Evolutionary conservation across 2,113 vertebrate genomes (phyloP), one percentile per base, ranked within the genome.

Genomic region (Epinephelus lanceolatus): DNA sequence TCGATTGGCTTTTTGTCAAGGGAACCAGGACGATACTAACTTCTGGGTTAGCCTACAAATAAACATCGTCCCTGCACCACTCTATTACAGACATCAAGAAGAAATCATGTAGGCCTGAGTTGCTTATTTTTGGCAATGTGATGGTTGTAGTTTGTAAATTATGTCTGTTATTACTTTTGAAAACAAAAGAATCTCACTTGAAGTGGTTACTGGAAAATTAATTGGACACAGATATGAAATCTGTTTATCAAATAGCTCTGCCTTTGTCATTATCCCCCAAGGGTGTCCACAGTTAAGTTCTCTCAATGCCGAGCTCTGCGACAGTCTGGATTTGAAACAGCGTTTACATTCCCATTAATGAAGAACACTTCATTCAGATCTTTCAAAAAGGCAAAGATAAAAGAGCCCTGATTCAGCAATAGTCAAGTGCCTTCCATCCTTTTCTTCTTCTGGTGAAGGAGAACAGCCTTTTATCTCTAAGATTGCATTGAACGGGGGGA

Each of bases 341-440:
- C 59, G 70, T 71, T 85, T 84, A 73, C 51, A 83, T 85, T 87
- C 70, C 67, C 62, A 75, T 86, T 88, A 87, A 75, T 80, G 67
- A 84, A 62, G 63, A 88, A 72, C 80, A 60, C 67, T 74, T 88
- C 73, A 83, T 87, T 90, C 69, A 82, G 68, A 89, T 91, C 71
- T 70, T 73, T 86, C 72, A 88, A 88, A 30, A 89, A 84, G 76
- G 47, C 70, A n/a, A 68, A 85, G 75, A 92, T 86, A 89, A 91
- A 91, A 90, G 83, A 86, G n/a, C 13, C 77, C 84, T 88, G 84
- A 91, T 81, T 91, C 85, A 92, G 91, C 89, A 89, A 49, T 53
- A 88, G 71, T 86, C 47, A 77, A 86, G 74, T 53, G 60, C 23
- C 53, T 70, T 80, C 65, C 25, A 14, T 88, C 69, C 67, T 78